Conservation (phyloP, 2,113 vertebrate genomes). For the Cacatua alba region DNA sequence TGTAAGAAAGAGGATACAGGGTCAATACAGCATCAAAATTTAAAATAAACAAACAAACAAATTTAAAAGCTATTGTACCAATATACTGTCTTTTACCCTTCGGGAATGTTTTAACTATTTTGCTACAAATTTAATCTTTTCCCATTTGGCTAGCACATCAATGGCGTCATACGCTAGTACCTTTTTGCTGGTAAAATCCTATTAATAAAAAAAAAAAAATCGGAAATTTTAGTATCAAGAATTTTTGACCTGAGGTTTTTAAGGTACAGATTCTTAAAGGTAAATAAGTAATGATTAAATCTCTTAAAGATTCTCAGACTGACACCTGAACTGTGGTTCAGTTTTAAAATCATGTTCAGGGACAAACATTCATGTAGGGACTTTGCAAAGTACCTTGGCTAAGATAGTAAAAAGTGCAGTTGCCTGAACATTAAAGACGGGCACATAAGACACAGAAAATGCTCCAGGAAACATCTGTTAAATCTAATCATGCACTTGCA, state of each 20-base stretch:
- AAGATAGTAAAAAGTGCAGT: not conserved
- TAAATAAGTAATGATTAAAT: not conserved
- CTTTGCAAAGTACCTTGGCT: not conserved
- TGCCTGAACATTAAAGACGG: not conserved
- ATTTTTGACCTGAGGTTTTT: not conserved
- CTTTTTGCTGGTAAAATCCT: not conserved
- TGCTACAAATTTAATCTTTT: not conserved
- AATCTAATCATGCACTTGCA: not conserved
- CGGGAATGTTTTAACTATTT: not conserved
- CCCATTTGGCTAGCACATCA: not conserved
- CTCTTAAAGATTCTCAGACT: not conserved
- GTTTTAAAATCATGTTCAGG: not conserved
- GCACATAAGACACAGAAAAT: not conserved
- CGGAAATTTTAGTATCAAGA: not conserved
- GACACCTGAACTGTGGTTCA: not conserved
- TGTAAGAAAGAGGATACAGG: not conserved
- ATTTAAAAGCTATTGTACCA: not conserved
- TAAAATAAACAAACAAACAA: not conserved
- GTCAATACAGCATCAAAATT: not conserved
- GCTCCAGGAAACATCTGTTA: not conserved
- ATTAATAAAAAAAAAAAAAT: not conserved
- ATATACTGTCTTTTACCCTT: not conserved
- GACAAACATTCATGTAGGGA: not conserved
- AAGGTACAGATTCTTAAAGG: not conserved
- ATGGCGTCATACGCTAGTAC: not conserved